Evolutionary conservation across 2,888 invertebrate genomes (phyloP).

Genomic region (Steinernema carpocapsae): DNA sequence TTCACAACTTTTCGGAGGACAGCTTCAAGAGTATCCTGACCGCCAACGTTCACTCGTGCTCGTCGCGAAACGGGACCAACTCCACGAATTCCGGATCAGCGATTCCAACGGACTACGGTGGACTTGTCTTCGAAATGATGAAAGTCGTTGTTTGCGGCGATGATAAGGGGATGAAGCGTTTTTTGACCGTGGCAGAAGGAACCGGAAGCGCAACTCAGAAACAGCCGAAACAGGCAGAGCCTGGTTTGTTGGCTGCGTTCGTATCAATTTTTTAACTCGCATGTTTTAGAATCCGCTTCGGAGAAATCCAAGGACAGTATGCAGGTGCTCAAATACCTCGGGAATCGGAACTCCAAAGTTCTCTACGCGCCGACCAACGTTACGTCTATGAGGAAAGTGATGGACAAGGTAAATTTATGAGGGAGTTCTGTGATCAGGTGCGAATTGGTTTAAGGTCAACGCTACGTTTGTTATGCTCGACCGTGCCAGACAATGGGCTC

Average conservation of each 20-base stretch:
- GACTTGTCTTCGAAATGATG: not conserved
- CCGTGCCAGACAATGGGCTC: not conserved
- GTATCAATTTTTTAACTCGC: too few species aligned
- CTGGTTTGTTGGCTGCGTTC: too few species aligned
- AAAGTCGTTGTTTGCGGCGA: not conserved
- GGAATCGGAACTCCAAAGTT: not conserved
- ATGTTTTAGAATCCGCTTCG: too few species aligned
- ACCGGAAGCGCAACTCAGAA: not conserved
- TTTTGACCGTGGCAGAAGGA: too few species aligned
- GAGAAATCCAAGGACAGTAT: not conserved
- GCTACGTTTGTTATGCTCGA: constrained; percentile 9
- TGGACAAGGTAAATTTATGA: not conserved
- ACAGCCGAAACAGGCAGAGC: not conserved
- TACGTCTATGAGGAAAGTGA: not conserved
- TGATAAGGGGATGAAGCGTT: not conserved
- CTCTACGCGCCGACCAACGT: not conserved
- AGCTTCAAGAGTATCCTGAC: too few species aligned
- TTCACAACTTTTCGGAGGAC: too few species aligned
- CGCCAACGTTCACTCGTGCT: too few species aligned
- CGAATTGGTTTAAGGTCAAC: not conserved
- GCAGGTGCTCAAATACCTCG: not conserved
- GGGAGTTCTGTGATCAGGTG: too few species aligned
- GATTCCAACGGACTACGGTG: constrained; percentile 10
- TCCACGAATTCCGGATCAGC: not conserved
- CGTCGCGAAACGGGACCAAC: too few species aligned